phyloP scores from a whole-genome alignment of 2,888 invertebrate genomes.

The Ectropis crepuscularia region DNA sequence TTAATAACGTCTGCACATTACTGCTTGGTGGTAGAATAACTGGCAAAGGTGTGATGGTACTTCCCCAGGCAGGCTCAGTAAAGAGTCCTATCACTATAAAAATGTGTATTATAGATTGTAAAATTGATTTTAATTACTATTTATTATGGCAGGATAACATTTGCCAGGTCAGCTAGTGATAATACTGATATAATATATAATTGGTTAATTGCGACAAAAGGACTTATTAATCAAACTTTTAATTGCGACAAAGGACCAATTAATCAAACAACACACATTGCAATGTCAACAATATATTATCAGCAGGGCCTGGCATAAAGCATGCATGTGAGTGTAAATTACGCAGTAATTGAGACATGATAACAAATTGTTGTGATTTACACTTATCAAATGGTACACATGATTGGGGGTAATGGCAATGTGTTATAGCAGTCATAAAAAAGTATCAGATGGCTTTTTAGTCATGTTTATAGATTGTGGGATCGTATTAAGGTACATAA shows the following conservation, averaged over 20 bases:
- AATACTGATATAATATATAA: too few relatives aligned
- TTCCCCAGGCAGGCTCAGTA: too few relatives aligned
- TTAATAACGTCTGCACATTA: too few relatives aligned
- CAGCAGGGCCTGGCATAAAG: slow-evolving; percentile 24
- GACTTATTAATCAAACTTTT: not conserved
- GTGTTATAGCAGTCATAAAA: slow-evolving; percentile 13
- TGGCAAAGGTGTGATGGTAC: too few relatives aligned
- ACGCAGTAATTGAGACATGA: slow-evolving; percentile 38
- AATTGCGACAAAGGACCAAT: slow-evolving; percentile 12
- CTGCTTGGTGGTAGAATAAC: too few relatives aligned
- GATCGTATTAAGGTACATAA: not conserved
- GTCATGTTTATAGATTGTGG: not conserved
- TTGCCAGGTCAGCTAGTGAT: too few relatives aligned
- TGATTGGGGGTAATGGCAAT: slow-evolving; percentile 25
- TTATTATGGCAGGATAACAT: too few relatives aligned
- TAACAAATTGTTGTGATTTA: slow-evolving; percentile 41
- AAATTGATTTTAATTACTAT: too few relatives aligned
- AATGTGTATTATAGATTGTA: too few relatives aligned
- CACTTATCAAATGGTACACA: slow-evolving; percentile 34
- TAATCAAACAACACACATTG: slow-evolving; percentile 18
- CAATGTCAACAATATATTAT: slow-evolving; percentile 35
- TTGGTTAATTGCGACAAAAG: too few relatives aligned
- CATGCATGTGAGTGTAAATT: slow-evolving; percentile 33
- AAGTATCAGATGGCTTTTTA: slow-evolving; percentile 1
- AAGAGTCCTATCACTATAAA: too few relatives aligned